Evolutionary conservation across 2,113 vertebrate species (phyloP).

Genomic region (Petrocephalus microphthalmus): DNA sequence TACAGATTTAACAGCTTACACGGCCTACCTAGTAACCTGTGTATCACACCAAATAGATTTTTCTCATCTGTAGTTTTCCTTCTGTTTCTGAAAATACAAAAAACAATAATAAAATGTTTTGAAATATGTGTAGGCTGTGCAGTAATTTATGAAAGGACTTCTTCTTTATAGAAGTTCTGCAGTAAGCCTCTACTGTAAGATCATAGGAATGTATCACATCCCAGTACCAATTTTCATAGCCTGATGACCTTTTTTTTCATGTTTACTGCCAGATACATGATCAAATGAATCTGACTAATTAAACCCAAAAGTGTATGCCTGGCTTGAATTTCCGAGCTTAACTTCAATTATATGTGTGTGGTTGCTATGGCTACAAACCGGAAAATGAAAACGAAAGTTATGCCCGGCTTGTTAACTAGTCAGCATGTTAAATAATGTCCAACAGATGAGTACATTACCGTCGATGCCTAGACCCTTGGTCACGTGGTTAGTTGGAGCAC

Average conservation of each 20-base stretch:
- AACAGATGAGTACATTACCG: neutral
- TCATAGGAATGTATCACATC: neutral
- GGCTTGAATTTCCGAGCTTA: neutral
- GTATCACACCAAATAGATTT: neutral
- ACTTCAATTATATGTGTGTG: neutral
- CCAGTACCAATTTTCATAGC: neutral
- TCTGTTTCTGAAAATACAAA: conserved; percentile 1
- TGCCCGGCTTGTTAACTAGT: neutral
- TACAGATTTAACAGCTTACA: neutral
- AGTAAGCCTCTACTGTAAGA: neutral
- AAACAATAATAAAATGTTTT: neutral
- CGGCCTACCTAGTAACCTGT: neutral
- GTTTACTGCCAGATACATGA: neutral
- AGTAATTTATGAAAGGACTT: neutral
- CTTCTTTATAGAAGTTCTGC: neutral
- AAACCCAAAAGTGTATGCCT: neutral
- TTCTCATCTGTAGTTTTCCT: neutral
- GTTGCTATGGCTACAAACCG: neutral
- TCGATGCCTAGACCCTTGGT: neutral
- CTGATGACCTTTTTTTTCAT: neutral
- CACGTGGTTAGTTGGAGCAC: neutral
- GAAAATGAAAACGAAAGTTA: neutral
- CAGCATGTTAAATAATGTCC: neutral
- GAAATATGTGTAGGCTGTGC: neutral
- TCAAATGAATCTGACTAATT: conserved; percentile 1